Conservation (phyloP, 2,113 vertebrate species). For the Carassius carassius region DNA sequence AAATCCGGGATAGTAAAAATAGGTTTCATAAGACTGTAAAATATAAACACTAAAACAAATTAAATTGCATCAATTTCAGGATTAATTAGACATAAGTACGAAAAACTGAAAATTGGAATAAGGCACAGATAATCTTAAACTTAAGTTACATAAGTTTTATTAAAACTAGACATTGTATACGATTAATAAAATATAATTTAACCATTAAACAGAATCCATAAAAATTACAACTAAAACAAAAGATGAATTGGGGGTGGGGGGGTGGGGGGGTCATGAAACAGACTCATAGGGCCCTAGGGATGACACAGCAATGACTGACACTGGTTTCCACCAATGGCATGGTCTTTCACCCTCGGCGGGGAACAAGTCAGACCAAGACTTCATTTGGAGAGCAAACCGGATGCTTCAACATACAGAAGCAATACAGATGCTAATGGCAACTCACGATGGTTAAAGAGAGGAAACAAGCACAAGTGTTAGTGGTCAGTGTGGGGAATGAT, state of each 20-base stretch:
- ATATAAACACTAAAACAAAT: too few relatives aligned
- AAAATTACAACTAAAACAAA: background rate
- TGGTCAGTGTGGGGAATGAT: constrained; percentile 28
- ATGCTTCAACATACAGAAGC: constrained; percentile 73
- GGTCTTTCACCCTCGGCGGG: constrained; percentile 5
- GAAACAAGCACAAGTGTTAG: constrained; percentile 64
- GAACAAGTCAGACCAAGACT: background rate
- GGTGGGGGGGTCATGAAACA: background rate
- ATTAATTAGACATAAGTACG: too few relatives aligned
- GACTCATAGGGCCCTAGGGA: background rate
- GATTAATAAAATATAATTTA: background rate
- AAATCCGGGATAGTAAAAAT: too few relatives aligned
- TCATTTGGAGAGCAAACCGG: constrained; percentile 22
- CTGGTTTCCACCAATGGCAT: constrained; percentile 16
- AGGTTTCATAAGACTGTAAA: background rate
- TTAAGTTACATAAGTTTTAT: background rate
- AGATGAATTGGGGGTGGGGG: background rate
- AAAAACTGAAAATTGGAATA: too few relatives aligned
- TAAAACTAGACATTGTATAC: background rate
- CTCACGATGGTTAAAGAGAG: constrained; percentile 59
- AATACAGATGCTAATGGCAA: constrained; percentile 63
- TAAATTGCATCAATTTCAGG: too few relatives aligned
- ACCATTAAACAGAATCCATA: background rate
- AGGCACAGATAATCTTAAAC: too few relatives aligned
- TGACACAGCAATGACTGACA: constrained; percentile 44